These are phyloP conservation scores for Parazoanthus swiftii DNA, from an alignment of 92 coral and sea anemone species.

Conservation along the genomic window DNA sequence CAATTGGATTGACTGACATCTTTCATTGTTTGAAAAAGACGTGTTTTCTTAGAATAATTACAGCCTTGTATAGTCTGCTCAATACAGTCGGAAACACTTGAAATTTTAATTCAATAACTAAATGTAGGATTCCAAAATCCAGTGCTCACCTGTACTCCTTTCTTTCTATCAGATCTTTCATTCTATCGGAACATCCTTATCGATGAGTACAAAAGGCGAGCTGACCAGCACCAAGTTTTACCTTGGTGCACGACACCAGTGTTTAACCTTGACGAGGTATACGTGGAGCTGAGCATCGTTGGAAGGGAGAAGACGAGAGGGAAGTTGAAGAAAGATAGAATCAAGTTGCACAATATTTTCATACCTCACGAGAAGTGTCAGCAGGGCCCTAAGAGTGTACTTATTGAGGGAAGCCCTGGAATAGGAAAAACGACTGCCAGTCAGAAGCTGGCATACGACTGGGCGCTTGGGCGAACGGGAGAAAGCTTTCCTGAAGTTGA, in stretches of 20 bases:
- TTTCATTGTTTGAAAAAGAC: too few species aligned
- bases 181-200: not conserved
- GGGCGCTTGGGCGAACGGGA: slow-evolving; percentile 27
- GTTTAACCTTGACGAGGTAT: not conserved
- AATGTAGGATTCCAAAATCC: too few species aligned
- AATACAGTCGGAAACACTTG: too few species aligned
- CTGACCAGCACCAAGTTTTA: not conserved
- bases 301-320: slow-evolving; percentile 26
- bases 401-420: slow-evolving; percentile 46
- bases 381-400: slow-evolving; percentile 38
- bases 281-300: slow-evolving; percentile 2
- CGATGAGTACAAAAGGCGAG: not conserved
- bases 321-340: not conserved
- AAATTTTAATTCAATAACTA: too few species aligned
- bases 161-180: not conserved
- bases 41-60: too few species aligned
- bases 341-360: slow-evolving; percentile 35
- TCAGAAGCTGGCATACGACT: slow-evolving; percentile 46
- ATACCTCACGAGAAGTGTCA: slow-evolving; percentile 25
- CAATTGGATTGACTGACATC: too few species aligned
- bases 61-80: too few species aligned
- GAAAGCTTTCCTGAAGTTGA: slow-evolving; percentile 37
- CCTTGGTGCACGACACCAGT: not conserved
- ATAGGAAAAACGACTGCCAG: slow-evolving; percentile 50
- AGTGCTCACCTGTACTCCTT: not conserved